Evolutionary conservation across 2,888 invertebrate genomes (phyloP).

Genomic region (Pomacea canaliculata): DNA sequence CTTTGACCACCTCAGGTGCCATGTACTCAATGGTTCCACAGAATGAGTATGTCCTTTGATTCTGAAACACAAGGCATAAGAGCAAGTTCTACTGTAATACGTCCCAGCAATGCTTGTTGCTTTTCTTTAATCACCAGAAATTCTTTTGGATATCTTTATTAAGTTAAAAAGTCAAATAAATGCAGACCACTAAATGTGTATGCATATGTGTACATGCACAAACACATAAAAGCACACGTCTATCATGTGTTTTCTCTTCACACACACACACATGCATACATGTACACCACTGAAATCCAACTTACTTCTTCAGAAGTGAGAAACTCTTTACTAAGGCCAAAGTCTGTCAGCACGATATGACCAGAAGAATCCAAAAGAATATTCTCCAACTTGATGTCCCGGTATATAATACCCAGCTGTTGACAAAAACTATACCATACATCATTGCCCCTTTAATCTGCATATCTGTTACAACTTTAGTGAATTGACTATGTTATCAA

Average conservation of each 20-base stretch:
- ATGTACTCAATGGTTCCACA: conserved; percentile 99
- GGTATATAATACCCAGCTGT: conserved; percentile 96
- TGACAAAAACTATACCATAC: conserved; percentile 53
- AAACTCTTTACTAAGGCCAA: conserved; percentile 96
- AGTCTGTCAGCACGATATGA: conserved; percentile 96
- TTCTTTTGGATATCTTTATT: too few species aligned
- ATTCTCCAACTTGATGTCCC: conserved; percentile 97
- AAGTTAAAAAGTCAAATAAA: too few species aligned
- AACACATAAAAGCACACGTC: not conserved
- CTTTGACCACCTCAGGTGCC: conserved; percentile 88
- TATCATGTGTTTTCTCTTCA: not conserved
- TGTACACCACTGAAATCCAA: not conserved
- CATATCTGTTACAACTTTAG: too few species aligned
- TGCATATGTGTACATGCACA: not conserved
- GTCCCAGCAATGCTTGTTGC: too few species aligned
- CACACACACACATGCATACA: conserved; percentile 7
- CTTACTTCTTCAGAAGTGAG: conserved; percentile 77
- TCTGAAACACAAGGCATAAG: conserved; percentile 63
- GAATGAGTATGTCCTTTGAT: conserved; percentile 93
- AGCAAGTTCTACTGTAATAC: not conserved
- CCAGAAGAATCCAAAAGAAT: conserved; percentile 93
- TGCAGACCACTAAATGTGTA: too few species aligned
- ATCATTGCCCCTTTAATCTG: too few species aligned
- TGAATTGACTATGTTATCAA: too few species aligned
- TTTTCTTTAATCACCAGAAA: too few species aligned